phyloP scores from a whole-genome alignment of 2,888 invertebrate species.

The Podotricha telesiphe region DNA sequence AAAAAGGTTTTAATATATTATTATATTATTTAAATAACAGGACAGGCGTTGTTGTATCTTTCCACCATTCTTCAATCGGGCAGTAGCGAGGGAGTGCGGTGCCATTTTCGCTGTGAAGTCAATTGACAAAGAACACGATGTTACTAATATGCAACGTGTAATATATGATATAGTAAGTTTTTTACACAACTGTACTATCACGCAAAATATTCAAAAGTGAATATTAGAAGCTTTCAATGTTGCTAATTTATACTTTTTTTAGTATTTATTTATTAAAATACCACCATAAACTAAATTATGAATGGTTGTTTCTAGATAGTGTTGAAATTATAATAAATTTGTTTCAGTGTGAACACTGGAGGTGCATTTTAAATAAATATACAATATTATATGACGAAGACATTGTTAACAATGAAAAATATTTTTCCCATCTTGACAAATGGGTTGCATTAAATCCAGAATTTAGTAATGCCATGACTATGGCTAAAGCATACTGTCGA shows the following conservation, averaged over 20 bases:
- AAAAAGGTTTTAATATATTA: too few species aligned
- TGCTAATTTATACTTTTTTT: too few species aligned
- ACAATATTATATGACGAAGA: conserved; percentile 48
- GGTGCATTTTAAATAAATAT: conserved; percentile 61
- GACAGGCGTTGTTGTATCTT: conserved; percentile 61
- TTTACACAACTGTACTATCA: not conserved
- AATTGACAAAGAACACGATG: conserved; percentile 47
- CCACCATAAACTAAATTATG: not conserved
- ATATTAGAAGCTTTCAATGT: too few species aligned
- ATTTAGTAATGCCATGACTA: conserved; percentile 54
- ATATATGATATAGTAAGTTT: conserved; percentile 45
- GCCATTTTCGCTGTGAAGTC: conserved; percentile 47
- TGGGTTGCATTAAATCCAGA: conserved; percentile 62
- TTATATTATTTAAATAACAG: conserved; percentile 45
- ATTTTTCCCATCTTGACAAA: conserved; percentile 59
- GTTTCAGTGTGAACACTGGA: conserved; percentile 61
- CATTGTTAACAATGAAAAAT: conserved; percentile 55
- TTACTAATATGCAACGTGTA: conserved; percentile 50
- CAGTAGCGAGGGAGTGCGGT: conserved; percentile 58
- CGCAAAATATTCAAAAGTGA: not conserved
- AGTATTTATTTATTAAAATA: not conserved
- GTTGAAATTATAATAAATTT: not conserved
- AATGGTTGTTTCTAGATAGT: not conserved
- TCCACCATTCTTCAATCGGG: conserved; percentile 65
- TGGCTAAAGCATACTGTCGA: conserved; percentile 59